Conservation (phyloP, 2,113 vertebrate species). For the Macroglossus sobrinus region DNA sequence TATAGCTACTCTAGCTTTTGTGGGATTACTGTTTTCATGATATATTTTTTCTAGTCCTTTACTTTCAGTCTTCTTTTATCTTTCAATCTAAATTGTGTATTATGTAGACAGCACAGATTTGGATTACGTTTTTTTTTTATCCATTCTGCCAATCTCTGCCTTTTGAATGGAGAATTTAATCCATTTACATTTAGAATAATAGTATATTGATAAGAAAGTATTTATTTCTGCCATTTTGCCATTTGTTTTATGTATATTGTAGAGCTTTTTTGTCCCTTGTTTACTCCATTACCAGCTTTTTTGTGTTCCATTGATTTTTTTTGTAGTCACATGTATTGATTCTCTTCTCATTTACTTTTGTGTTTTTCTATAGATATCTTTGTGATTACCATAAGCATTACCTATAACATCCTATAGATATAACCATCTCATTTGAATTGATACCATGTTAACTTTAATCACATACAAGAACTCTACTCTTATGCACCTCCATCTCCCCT, state of each 20-base stretch:
- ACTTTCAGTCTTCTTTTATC: background rate
- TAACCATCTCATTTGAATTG: background rate
- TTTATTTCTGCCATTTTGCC: background rate
- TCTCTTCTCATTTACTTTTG: background rate
- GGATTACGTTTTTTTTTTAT: background rate
- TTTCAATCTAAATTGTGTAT: background rate
- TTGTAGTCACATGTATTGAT: background rate
- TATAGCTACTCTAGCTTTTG: background rate
- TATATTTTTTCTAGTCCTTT: background rate
- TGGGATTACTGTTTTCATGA: background rate
- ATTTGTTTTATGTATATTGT: background rate
- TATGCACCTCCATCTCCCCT: background rate
- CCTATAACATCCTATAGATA: background rate
- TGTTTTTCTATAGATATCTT: background rate
- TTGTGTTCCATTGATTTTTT: background rate
- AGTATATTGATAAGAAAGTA: background rate
- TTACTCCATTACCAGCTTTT: background rate
- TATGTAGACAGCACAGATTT: background rate
- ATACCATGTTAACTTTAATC: background rate
- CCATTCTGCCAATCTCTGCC: background rate
- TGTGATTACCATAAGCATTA: background rate
- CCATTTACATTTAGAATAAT: background rate
- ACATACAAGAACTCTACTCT: background rate
- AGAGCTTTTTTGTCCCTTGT: background rate
- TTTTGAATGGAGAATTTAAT: background rate